Evolutionary conservation across 2,888 invertebrate genomes (phyloP), one percentile per base, ranked within the genome.

Genomic region (Notodonta dromedarius): DNA sequence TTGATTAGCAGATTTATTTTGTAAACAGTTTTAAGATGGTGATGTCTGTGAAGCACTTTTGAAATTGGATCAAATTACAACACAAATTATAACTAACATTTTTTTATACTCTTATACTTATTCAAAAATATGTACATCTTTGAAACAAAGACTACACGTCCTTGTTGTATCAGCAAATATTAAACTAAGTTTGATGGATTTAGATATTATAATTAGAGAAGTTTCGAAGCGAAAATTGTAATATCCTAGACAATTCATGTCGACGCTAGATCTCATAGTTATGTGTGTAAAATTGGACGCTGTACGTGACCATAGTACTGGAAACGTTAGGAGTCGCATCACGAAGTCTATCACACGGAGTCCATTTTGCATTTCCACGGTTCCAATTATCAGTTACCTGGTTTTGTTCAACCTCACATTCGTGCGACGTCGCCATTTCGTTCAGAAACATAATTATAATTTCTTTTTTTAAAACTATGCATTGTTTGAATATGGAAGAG

Each of bases 311-410:
- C 63, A 64, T 60, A 50, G 24, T 56, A 55, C 55, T 35, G 48
- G 40, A 53, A 32, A 62, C 61, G 61, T 67, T 73, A 55, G 67
- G 59, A 70, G 35, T 62, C 77, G 52, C 59, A 56, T 69, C 74
- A 74, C 74, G 74, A 76, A 71, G 67, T 67, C 64, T 67, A 76
- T 74, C 65, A 69, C 62, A 16, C 11, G 58, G 56, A 65, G 56
- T 66, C 62, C 66, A 69, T 74, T 76, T 69, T 76, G 62, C 69
- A 59, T 76, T 76, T 71, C 61, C 63, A 67, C 64, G 66, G 66
- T 68, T 65, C 74, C 74, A 67, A 76, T 73, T 70, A 76, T 66
- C 56, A 63, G 53, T 14, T 64, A 56, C 65, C 62, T 70, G 64
- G 58, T 59, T 61, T 66, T 73, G 64, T 66, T 70, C 57, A 54